Conservation (phyloP, 1,140 invertebrate species). For the Drosophila bocki region DNA sequence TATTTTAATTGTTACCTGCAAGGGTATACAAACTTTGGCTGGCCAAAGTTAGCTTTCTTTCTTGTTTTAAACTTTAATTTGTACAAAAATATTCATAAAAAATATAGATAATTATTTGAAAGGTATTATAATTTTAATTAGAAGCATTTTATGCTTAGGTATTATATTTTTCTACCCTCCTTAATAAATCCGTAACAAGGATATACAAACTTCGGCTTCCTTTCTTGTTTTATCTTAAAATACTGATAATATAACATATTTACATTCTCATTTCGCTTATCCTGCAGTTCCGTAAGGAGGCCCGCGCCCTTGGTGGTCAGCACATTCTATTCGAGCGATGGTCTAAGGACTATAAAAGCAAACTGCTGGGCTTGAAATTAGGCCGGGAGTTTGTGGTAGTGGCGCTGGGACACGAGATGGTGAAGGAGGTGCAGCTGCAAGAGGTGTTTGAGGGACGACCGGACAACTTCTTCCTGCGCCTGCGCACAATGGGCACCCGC, state of each 20-base stretch:
- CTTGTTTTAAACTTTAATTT: too few species aligned
- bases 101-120: too few species aligned
- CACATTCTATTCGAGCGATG: slow-evolving; percentile 88
- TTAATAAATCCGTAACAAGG: too few species aligned
- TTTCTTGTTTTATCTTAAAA: too few species aligned
- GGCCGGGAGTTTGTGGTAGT: slow-evolving; percentile 88
- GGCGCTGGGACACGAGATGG: slow-evolving; percentile 87
- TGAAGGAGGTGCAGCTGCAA: slow-evolving; percentile 87
- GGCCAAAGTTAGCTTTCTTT: too few species aligned
- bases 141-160: too few species aligned
- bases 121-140: too few species aligned
- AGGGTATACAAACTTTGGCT: too few species aligned
- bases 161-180: too few species aligned
- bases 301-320: slow-evolving; percentile 87
- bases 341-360: slow-evolving; percentile 87
- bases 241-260: neutral
- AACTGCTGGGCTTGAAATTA: slow-evolving; percentile 89
- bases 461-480: slow-evolving; percentile 89
- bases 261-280: neutral
- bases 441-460: slow-evolving; percentile 91
- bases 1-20: too few species aligned
- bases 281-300: slow-evolving; percentile 86
- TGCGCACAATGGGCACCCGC: slow-evolving; percentile 89
- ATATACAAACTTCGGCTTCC: too few species aligned
- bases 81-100: too few species aligned